Evolutionary conservation across 2,797 vertebrate species (phyloP), one percentile per base, ranked within the genome.

Genomic region (Megaceryle alcyon): DNA sequence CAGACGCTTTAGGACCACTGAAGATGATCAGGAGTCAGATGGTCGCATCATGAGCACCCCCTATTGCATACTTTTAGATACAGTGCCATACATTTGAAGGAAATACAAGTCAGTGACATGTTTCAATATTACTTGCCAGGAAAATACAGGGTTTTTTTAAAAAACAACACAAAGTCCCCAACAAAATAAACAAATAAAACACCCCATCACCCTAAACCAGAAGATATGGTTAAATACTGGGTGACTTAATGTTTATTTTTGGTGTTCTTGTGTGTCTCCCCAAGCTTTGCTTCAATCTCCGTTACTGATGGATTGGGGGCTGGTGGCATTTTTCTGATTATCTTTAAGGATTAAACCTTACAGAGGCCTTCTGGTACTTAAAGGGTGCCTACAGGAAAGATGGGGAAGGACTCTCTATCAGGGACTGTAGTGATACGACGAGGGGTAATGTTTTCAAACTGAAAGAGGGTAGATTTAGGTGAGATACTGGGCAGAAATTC

Each of bases 21-120:
- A 56, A 63, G 51, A 48, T 68, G 65, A 64, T 76, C 33, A 23
- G 79, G 51, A 82, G 78, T 72, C 80, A 90, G 70, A 59, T 85
- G 78, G 33, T 44, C 81, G 59, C 51, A 41, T 85, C 65, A 12
- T 82, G 49, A 86, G 77, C 48, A 82, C 39, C 51, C 25, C 37
- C 19, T 83, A 54, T 91, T 84, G 59, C 68, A 49, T 61, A 35
- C 22, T 81, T 92, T 8, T 26, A 48, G 43, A 43, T 73, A 31
- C 48, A n/a, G 37, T 88, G 53, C 31, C 33, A 26, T 72, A 21
- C 17, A 3, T 88, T 92, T 66, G 48, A 68, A 85, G 23, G 46
- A 87, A 73, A 20, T 65, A 11, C 5, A 39, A 46, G 23, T 70
- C 31, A 23, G 5, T 82, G 26, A 31, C 12, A 35, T 54, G 12